These are phyloP conservation scores for Nebria brevicollis DNA, from an alignment of 2,888 invertebrate genomes.

Conservation along the genomic window DNA sequence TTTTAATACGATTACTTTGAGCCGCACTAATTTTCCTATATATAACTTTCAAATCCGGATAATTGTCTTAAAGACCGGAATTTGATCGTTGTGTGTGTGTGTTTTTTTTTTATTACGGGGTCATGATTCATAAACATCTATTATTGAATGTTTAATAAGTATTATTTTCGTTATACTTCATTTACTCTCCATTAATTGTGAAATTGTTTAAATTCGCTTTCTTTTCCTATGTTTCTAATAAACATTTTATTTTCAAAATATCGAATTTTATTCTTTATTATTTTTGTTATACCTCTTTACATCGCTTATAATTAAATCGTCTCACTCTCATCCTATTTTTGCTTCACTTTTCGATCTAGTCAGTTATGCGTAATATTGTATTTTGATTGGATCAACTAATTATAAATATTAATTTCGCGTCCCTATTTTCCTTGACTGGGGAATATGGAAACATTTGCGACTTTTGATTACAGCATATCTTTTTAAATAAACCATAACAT, in stretches of 20 bases:
- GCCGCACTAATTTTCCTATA: neutral
- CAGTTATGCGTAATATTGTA: too few species aligned
- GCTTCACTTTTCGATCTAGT: too few species aligned
- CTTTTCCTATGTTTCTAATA: neutral
- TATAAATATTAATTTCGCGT: too few species aligned
- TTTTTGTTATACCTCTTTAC: neutral
- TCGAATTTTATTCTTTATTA: neutral
- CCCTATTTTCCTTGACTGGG: too few species aligned
- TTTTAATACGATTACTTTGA: neutral
- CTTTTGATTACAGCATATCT: too few species aligned
- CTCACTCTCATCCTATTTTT: too few species aligned
- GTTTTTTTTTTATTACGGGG: neutral
- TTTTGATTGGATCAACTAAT: too few species aligned
- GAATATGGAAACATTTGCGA: too few species aligned
- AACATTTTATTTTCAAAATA: neutral
- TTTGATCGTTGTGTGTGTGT: neutral
- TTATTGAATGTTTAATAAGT: neutral
- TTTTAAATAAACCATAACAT: too few species aligned
- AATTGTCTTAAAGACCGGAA: neutral
- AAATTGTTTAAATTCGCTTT: neutral
- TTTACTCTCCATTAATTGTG: neutral
- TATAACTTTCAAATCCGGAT: conserved; percentile 1
- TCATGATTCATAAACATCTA: neutral
- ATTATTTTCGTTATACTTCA: neutral
- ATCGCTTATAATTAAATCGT: neutral